These are phyloP conservation scores for Agrotis exclamationis DNA, from an alignment of 2,888 invertebrate genomes.

Conservation along the genomic window DNA sequence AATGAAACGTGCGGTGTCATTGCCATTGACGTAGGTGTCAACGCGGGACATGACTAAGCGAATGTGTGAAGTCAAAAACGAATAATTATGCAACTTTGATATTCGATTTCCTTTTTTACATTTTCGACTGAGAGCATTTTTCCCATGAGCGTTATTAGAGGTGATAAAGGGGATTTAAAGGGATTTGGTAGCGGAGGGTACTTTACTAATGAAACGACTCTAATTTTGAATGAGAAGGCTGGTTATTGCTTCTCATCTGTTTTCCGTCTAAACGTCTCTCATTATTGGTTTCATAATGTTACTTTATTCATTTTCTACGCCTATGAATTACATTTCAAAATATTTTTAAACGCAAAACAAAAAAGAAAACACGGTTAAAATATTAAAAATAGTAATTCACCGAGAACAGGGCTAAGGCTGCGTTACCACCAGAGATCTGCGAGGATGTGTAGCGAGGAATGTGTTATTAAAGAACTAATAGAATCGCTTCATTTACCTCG, in stretches of 20 bases:
- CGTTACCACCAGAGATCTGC: too few relatives aligned
- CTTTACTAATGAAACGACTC: not conserved
- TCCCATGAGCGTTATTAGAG: constrained; percentile 10
- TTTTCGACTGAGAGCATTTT: constrained; percentile 9
- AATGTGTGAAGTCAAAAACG: constrained; percentile 31
- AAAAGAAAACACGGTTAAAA: too few relatives aligned
- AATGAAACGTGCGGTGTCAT: constrained; percentile 46
- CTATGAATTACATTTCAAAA: too few relatives aligned
- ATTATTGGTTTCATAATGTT: not conserved
- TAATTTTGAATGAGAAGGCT: not conserved
- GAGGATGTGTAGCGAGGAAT: too few relatives aligned
- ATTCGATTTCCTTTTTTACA: constrained; percentile 37
- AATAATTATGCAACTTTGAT: constrained; percentile 47
- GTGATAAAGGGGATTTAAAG: not conserved
- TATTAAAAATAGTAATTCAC: too few relatives aligned
- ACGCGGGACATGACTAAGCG: constrained; percentile 25
- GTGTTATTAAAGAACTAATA: too few relatives aligned
- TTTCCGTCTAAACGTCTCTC: too few relatives aligned
- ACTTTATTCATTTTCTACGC: too few relatives aligned
- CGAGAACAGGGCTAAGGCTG: too few relatives aligned
- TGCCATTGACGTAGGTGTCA: constrained; percentile 39
- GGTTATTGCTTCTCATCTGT: too few relatives aligned
- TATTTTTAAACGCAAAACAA: too few relatives aligned
- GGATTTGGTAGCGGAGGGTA: not conserved
- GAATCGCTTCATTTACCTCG: too few relatives aligned